Conservation (phyloP, 2,797 vertebrate genomes). For the Scleropages formosus region DNA sequence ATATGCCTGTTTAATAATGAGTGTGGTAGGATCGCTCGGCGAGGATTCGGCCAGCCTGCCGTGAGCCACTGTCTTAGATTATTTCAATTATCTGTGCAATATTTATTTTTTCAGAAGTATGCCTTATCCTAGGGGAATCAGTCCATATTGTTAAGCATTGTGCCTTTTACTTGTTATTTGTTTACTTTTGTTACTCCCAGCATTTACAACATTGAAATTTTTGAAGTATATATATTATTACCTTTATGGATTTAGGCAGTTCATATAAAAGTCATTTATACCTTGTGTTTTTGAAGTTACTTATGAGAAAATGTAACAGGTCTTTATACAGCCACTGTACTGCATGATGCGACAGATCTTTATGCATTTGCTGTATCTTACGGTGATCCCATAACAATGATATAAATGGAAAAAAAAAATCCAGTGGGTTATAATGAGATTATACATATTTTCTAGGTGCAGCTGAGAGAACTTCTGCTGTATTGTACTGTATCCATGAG, state of each 20-base stretch:
- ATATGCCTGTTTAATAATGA: conserved; percentile 11
- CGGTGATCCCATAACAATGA: neutral
- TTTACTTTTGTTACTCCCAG: neutral
- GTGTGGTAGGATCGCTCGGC: neutral
- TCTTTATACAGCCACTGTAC: neutral
- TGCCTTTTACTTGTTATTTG: neutral
- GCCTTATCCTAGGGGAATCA: neutral
- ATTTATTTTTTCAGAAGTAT: conserved; percentile 19
- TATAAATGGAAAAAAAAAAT: neutral
- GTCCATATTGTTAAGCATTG: neutral
- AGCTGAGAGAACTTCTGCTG: neutral
- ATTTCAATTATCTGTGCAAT: conserved; percentile 3
- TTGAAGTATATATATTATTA: no score
- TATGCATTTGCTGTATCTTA: neutral
- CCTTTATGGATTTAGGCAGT: no score
- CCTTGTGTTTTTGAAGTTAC: neutral
- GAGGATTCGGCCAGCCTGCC: neutral
- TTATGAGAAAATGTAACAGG: no score
- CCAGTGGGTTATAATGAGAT: neutral
- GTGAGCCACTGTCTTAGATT: neutral
- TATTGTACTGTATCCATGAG: neutral
- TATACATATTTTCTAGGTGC: no score
- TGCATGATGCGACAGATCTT: neutral
- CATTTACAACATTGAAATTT: no score
- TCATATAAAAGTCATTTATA: no score